phyloP scores from a whole-genome alignment of 2,113 vertebrate species.

The Philantomba maxwellii region DNA sequence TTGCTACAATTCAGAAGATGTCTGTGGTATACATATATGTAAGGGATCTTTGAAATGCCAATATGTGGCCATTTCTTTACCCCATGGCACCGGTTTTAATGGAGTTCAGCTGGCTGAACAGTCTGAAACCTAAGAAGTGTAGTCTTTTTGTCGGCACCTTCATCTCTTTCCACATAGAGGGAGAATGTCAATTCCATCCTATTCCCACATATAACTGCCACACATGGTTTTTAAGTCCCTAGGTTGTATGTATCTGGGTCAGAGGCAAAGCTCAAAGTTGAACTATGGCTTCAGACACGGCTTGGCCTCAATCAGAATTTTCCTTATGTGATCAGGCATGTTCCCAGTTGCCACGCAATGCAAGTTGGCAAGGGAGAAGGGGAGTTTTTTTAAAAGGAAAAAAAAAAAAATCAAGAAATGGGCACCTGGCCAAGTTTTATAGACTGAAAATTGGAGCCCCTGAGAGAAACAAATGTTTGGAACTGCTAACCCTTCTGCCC shows the following conservation, averaged over 20 bases:
- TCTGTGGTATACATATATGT: background rate
- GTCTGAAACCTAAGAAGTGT: background rate
- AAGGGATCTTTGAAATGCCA: background rate
- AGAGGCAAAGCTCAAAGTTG: constrained; percentile 62
- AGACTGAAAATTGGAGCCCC: constrained; percentile 39
- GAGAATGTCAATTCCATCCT: background rate
- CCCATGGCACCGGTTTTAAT: background rate
- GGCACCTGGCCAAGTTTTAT: constrained; percentile 35
- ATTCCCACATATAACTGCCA: background rate
- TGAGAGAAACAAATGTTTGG: constrained; percentile 49
- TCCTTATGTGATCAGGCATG: constrained; percentile 46
- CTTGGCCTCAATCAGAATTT: constrained; percentile 57
- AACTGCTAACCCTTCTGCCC: constrained; percentile 59
- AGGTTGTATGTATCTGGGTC: constrained; percentile 39
- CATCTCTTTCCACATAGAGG: background rate
- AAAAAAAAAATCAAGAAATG: constrained; percentile 28
- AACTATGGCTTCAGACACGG: background rate
- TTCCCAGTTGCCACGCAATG: constrained; percentile 44
- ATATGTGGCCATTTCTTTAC: background rate
- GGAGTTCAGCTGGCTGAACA: background rate
- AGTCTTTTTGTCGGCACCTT: background rate
- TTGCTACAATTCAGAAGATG: background rate
- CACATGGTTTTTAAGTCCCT: constrained; percentile 16
- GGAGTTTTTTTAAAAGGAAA: background rate
- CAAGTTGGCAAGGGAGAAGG: constrained; percentile 39